Percentiles rank a stretch among this genome's conserved stretches.
These are phyloP conservation scores for Artibeus lituratus DNA, from an alignment of 2,797 vertebrate species.

Conservation along the genomic window DNA sequence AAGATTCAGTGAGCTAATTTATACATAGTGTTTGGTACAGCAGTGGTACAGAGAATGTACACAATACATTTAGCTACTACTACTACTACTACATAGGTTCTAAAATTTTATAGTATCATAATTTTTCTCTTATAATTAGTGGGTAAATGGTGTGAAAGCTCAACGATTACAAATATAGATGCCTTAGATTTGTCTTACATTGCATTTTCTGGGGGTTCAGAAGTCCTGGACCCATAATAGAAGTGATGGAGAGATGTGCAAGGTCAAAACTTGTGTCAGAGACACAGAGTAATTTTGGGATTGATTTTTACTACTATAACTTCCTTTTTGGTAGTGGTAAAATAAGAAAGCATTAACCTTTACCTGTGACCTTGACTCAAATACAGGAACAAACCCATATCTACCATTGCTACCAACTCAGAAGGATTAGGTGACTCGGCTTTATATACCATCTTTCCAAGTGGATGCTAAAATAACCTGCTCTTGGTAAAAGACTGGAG, in stretches of 20 bases:
- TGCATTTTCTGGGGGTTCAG: not conserved
- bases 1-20: conserved; percentile 15
- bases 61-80: not conserved
- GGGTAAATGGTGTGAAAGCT: conserved; percentile 2
- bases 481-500: conserved; percentile 1
- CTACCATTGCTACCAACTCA: not conserved
- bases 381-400: not conserved
- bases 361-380: conserved; percentile 12
- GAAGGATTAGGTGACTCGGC: not conserved
- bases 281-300: conserved; percentile 2
- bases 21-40: not conserved
- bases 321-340: conserved; percentile 13
- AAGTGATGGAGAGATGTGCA: not conserved
- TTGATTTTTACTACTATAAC: conserved; percentile 44
- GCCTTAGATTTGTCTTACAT: not conserved
- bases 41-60: not conserved
- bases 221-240: not conserved
- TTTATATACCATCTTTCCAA: not conserved
- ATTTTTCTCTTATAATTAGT: conserved; percentile 13
- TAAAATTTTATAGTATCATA: conserved; percentile 8
- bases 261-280: conserved; percentile 18
- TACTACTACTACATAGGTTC: not conserved
- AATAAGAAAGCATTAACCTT: conserved; percentile 40
- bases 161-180: conserved; percentile 9
- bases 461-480: conserved; percentile 22